Conservation (phyloP, 2,113 vertebrate genomes). For the Rhagologus leucostigma region DNA sequence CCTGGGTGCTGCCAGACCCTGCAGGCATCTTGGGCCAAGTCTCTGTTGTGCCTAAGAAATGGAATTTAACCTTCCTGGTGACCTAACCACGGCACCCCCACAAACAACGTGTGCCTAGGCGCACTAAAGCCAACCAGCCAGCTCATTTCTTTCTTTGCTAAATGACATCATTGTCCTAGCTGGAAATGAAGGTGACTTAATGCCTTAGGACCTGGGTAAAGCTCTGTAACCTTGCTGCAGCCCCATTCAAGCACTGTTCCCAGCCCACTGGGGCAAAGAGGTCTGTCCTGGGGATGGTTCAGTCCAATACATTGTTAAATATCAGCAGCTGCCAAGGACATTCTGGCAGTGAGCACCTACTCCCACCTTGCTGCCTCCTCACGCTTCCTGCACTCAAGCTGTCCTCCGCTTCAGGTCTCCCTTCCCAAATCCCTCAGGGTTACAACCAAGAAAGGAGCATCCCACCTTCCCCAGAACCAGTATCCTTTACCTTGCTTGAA, state of each 20-base stretch:
- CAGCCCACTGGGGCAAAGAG: not conserved
- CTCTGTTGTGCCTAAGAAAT: not conserved
- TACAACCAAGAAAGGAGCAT: not conserved
- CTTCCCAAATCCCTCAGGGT: not conserved
- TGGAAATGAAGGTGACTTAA: not conserved
- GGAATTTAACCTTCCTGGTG: not conserved
- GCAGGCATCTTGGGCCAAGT: not conserved
- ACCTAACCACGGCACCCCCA: not conserved
- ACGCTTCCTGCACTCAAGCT: not conserved
- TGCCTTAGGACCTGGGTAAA: not conserved
- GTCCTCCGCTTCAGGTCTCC: not conserved
- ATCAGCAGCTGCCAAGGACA: not conserved
- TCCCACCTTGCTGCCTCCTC: not conserved
- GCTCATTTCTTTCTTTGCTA: not conserved
- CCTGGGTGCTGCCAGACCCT: not conserved
- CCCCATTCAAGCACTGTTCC: not conserved
- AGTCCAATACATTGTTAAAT: not conserved
- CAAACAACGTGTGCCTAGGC: rapidly evolving
- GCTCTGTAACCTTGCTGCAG: not conserved
- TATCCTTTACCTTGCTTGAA: not conserved
- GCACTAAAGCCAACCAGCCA: not conserved
- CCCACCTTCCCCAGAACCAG: not conserved
- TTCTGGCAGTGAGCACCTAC: not conserved
- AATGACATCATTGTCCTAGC: not conserved
- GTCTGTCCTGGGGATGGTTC: not conserved